A percentile compares a stretch with the other conserved stretches of the same genome.
These are phyloP conservation scores for Danaus plexippus DNA, from an alignment of 1,140 invertebrate species.

Conservation along the genomic window DNA sequence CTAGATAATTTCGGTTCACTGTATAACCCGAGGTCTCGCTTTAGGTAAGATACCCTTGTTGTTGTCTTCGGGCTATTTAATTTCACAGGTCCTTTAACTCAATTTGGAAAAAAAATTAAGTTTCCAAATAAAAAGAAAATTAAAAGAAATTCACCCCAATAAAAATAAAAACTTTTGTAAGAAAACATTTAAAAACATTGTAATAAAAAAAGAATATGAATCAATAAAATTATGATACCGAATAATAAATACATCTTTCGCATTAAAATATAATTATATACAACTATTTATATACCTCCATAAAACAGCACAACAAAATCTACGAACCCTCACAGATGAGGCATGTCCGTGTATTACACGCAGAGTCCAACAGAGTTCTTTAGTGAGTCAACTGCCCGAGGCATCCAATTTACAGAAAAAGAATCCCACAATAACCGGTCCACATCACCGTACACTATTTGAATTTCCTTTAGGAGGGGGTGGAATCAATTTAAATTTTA, in stretches of 20 bases:
- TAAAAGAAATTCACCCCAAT: too few relatives aligned
- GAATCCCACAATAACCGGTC: constrained; percentile 62
- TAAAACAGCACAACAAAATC: too few relatives aligned
- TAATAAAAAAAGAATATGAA: too few relatives aligned
- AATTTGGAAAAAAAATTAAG: constrained; percentile 3
- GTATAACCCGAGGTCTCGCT: neutral
- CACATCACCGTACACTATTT: constrained; percentile 66
- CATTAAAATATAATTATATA: too few relatives aligned
- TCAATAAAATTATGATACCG: too few relatives aligned
- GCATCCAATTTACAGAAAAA: constrained; percentile 68
- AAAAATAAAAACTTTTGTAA: too few relatives aligned
- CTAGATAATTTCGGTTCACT: constrained; percentile 8
- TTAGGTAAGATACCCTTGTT: too few relatives aligned
- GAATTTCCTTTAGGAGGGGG: constrained; percentile 65
- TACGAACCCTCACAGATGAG: constrained; percentile 47
- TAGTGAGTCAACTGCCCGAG: constrained; percentile 56
- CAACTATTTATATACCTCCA: neutral
- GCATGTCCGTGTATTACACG: constrained; percentile 36
- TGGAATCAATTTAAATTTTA: constrained; percentile 72
- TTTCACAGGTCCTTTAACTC: neutral
- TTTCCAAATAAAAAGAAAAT: neutral
- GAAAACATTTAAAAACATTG: too few relatives aligned
- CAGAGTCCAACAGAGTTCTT: constrained; percentile 44
- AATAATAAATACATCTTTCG: too few relatives aligned
- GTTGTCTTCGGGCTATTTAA: too few relatives aligned